Base-by-base conservation (phyloP, 2,888 invertebrate genomes). In the Oscheius sp. region DNA sequence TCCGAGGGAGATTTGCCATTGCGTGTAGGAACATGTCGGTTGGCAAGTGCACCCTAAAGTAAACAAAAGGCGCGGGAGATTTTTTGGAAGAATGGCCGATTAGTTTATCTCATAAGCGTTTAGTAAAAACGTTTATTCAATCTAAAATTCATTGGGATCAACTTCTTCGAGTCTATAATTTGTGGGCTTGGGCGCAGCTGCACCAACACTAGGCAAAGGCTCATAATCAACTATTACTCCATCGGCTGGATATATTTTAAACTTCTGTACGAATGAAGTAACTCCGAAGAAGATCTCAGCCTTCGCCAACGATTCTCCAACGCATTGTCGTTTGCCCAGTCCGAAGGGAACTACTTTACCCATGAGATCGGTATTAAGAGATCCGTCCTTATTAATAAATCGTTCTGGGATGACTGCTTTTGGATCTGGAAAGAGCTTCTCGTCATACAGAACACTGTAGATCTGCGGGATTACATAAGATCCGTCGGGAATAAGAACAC, bases 331-430 rank as follows among this genome's bases (percentile, higher is more conserved):
- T 33, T 48, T 64, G 17, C 64, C 64, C 25, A 48, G 17, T 8
- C 64, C 64, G 25, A 64, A 64, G 1, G 48, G n/a, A 17, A 48
- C 33, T 4, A 50, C n/a, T 25, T 48, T n/a, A 15, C 27, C 33
- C 15, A 39, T 29, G 10, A 64, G 34, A 8, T 64, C 64, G 57
- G 74, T 76, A 23, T 75, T 71, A 4, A 71, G 34, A 1, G 74
- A 69, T 12, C 74, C 73, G 52, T 78, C 80, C 0, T 65, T 52
- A 17, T 69, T 53, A 6, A 81, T 58, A 65, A 75, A 80, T 64
- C 80, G 53, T 2, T 73, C 74, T 5, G 81, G 81, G 0, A 71
- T 66, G 63, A 81, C 78, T 15, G 39, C 61, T 1, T 71, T 31
- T 4, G 76, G 72, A 2, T 76, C 71, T 2, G 73, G 63, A 53